These are phyloP conservation scores for Epinephelus malabaricus DNA, from an alignment of 2,797 vertebrate species.

Conservation along the genomic window DNA sequence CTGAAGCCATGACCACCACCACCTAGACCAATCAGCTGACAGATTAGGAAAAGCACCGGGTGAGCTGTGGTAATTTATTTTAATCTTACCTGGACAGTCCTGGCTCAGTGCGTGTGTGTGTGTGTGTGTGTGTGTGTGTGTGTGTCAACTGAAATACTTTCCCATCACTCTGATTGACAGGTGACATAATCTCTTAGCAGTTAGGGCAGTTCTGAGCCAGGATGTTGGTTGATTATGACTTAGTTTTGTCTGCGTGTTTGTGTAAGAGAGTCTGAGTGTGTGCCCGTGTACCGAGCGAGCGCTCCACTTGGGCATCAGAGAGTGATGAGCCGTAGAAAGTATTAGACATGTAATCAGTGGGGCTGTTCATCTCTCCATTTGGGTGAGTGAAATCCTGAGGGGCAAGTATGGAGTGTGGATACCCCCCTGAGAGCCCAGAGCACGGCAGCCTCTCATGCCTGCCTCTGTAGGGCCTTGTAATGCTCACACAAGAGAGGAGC, in stretches of 20 bases:
- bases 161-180: conserved; percentile 56
- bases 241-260: conserved; percentile 30
- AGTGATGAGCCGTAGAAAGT: conserved; percentile 76
- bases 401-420: conserved; percentile 60
- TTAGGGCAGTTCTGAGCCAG: conserved; percentile 27
- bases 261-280: conserved; percentile 1
- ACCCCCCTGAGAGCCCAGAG: conserved; percentile 47
- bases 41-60: conserved; percentile 32
- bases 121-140: conserved; percentile 22
- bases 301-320: conserved; percentile 58
- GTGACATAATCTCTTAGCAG: conserved; percentile 58
- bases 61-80: conserved; percentile 46
- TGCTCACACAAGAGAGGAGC: conserved; percentile 54
- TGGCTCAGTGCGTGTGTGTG: background rate
- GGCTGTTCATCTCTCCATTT: conserved; percentile 79
- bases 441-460: conserved; percentile 39
- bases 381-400: conserved; percentile 74
- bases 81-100: conserved; percentile 30
- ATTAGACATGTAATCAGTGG: conserved; percentile 78
- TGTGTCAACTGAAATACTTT: conserved; percentile 31
- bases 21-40: conserved; percentile 42
- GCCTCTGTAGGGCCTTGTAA: conserved; percentile 56
- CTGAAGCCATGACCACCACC: conserved; percentile 47
- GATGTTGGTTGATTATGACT: conserved; percentile 49
- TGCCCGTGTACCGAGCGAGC: conserved; percentile 21